A percentile compares a stretch with the other conserved stretches of the same genome.
Evolutionary conservation across 1,140 invertebrate genomes (phyloP).

Genomic region (Plectrocnemia conspersa): DNA sequence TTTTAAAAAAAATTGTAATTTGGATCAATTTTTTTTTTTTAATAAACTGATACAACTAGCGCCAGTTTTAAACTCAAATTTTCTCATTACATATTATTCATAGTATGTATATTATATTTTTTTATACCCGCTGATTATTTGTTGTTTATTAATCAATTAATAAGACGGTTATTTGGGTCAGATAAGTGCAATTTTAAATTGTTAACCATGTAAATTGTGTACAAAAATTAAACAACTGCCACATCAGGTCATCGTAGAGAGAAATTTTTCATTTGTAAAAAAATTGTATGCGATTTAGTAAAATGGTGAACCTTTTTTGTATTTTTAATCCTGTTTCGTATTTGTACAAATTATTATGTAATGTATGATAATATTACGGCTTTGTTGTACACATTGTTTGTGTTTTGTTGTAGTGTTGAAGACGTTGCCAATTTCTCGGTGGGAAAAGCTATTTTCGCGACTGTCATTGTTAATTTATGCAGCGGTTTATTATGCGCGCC

Average conservation of each 20-base stretch:
- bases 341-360: neutral
- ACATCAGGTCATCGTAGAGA: no score
- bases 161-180: slow-evolving; percentile 24
- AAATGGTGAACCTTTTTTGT: neutral
- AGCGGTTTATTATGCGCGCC: no score
- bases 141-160: slow-evolving; percentile 23
- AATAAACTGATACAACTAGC: neutral
- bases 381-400: no score
- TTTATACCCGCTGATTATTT: slow-evolving; percentile 21
- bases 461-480: no score
- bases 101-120: slow-evolving; percentile 16
- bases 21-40: neutral
- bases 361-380: no score
- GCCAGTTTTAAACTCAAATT: neutral
- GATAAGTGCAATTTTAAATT: slow-evolving; percentile 30
- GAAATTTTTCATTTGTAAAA: no score
- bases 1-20: neutral
- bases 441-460: no score
- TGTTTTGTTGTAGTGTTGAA: no score
- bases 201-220: slow-evolving; percentile 32
- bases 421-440: no score
- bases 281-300: no score
- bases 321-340: neutral
- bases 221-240: slow-evolving; percentile 28
- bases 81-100: neutral